Evolutionary conservation across 2,797 vertebrate species (phyloP).

Genomic region (Tolypeutes matacus): DNA sequence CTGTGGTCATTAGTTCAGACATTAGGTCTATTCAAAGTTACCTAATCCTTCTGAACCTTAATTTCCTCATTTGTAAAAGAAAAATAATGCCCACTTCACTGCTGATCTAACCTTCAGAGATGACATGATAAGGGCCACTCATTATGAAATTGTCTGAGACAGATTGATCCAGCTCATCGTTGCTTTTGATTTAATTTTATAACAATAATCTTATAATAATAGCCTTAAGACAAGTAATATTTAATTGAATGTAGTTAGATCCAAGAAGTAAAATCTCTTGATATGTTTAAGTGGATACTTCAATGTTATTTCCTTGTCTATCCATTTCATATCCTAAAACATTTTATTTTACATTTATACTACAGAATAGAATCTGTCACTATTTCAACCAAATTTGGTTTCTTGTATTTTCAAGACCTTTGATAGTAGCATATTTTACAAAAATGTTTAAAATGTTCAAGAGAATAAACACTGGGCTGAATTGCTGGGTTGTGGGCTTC

Average conservation of each 20-base stretch:
- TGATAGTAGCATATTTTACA: not conserved
- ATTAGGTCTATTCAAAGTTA: not conserved
- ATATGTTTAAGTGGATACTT: not conserved
- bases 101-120: not conserved
- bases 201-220: not conserved
- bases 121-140: not conserved
- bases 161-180: not conserved
- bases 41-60: conserved; percentile 14
- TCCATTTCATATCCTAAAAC: not conserved
- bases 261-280: not conserved
- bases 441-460: not conserved
- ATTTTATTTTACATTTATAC: not conserved
- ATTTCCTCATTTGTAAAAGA: conserved; percentile 44
- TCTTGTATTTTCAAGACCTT: not conserved
- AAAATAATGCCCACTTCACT: conserved; percentile 40
- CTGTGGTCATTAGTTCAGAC: not conserved
- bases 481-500: not conserved
- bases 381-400: not conserved
- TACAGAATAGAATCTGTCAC: not conserved
- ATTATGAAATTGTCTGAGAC: not conserved
- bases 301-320: not conserved
- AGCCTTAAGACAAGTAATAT: not conserved
- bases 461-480: not conserved
- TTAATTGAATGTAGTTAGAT: not conserved
- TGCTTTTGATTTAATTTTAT: not conserved